Evolutionary conservation across 2,797 vertebrate species (phyloP), one percentile per base, ranked within the genome.

Genomic region (Clamator glandarius): DNA sequence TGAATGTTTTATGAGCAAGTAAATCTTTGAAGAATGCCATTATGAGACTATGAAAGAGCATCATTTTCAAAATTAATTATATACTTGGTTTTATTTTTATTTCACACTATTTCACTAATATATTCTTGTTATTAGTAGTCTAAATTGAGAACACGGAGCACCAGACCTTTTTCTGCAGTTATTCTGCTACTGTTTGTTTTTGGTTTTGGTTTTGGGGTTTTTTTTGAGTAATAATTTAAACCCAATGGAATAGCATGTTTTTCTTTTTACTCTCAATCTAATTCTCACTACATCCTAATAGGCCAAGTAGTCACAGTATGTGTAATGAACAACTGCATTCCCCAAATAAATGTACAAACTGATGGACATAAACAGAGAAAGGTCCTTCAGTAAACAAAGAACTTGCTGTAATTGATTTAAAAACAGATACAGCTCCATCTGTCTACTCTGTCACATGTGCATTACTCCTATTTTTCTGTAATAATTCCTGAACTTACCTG

Each of bases 211-310:
- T n/a, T n/a, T n/a, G n/a, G n/a, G n/a, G 44, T 89, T 55, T 39
- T n/a, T 93, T 93, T 89, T 55, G 61, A 4, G 6, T 63, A 95
- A 62, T 81, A 83, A 80, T 67, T 70, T 54, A 82, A 90, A 73
- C 48, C 57, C 48, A n/a, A 8, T 89, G 73, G 69, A 96, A 89
- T 76, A 66, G 23, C 24, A 68, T 46, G 50, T 11, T 81, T 55
- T 90, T 95, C 18, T 44, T 84, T 83, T 97, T 74, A 64, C 81
- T 95, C 93, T 51, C 72, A 59, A 68, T 31, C 61, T 96, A 96
- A 97, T 97, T 97, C 87, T 97, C 92, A 76, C 94, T 90, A 72
- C 89, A 96, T 96, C 63, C 61, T 94, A 94, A 96, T 73, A 94
- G 59, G 58, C 50, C 59, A 73, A 96, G 69, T 59, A 94, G 58